Conservation (phyloP, 2,888 invertebrate genomes). For the Oscheius sp. region DNA sequence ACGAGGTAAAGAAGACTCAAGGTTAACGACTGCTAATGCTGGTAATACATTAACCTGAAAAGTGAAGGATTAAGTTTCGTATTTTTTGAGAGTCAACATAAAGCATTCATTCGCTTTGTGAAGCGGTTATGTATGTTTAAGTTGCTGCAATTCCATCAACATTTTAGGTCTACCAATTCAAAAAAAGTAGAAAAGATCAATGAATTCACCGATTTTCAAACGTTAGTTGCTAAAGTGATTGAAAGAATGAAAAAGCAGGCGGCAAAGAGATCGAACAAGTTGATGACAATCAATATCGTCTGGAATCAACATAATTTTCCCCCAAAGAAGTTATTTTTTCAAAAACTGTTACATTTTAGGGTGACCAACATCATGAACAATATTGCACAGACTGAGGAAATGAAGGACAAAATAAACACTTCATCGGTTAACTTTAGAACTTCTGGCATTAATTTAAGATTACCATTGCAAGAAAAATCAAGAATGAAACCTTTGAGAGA, state of each 20-base stretch:
- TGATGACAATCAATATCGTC: neutral
- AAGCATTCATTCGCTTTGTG: neutral
- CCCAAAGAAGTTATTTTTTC: too few species aligned
- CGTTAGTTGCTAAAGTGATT: neutral
- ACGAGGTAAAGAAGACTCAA: conserved; percentile 58
- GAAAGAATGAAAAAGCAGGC: neutral
- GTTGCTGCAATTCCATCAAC: neutral
- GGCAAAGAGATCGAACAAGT: neutral
- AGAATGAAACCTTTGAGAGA: too few species aligned
- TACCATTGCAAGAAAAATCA: too few species aligned
- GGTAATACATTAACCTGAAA: conserved; percentile 48
- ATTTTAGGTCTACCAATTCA: too few species aligned
- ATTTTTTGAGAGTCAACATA: neutral
- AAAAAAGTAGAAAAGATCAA: neutral
- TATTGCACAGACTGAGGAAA: too few species aligned
- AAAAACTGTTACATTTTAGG: too few species aligned
- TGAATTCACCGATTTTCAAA: neutral
- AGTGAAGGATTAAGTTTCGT: too few species aligned
- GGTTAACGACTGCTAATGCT: conserved; percentile 38
- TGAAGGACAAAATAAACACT: too few species aligned
- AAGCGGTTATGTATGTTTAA: too few species aligned
- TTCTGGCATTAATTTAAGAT: too few species aligned
- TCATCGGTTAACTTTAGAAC: too few species aligned
- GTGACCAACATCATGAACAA: too few species aligned
- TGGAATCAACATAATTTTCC: neutral